Percentiles rank a stretch among this genome's conserved stretches.
Conservation (phyloP, 2,888 invertebrate species). For the Agrochola litura region DNA sequence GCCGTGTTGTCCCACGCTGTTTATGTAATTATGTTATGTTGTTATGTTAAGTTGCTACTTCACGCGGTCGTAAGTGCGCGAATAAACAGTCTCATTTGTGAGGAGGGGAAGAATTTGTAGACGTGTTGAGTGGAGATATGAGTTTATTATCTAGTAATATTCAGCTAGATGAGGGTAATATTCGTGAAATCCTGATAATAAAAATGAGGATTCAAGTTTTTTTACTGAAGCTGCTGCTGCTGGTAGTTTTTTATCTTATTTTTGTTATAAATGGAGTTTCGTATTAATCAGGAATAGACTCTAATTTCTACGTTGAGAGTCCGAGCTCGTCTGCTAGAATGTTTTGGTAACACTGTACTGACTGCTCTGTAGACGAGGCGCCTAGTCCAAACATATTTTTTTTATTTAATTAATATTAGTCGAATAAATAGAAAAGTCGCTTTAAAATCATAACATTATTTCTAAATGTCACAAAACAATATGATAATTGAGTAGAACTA, state of each 20-base stretch:
- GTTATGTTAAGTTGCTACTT: constrained; percentile 51
- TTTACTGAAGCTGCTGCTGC: not conserved
- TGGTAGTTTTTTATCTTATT: too few relatives aligned
- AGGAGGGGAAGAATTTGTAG: constrained; percentile 18
- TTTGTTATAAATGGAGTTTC: too few relatives aligned
- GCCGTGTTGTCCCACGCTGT: constrained; percentile 57
- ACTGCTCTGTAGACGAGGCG: not conserved
- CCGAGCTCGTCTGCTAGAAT: not conserved
- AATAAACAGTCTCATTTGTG: constrained; percentile 39
- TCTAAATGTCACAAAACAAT: constrained; percentile 38
- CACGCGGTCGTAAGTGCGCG: constrained; percentile 34
- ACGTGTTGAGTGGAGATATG: constrained; percentile 18
- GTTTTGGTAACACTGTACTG: not conserved
- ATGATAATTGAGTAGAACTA: constrained; percentile 62
- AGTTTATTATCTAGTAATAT: constrained; percentile 18
- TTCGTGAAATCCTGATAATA: not conserved
- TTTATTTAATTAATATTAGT: not conserved
- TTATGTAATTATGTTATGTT: constrained; percentile 60
- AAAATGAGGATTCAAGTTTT: not conserved
- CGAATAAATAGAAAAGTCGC: not conserved
- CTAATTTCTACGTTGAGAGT: too few relatives aligned
- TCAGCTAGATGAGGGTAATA: not conserved
- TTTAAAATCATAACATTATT: not conserved
- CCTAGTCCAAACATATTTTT: not conserved
- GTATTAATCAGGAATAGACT: too few relatives aligned